These are phyloP conservation scores for Exaiptasia diaphana DNA, from an alignment of 64 coral and sea anemone genomes.

Conservation along the genomic window DNA sequence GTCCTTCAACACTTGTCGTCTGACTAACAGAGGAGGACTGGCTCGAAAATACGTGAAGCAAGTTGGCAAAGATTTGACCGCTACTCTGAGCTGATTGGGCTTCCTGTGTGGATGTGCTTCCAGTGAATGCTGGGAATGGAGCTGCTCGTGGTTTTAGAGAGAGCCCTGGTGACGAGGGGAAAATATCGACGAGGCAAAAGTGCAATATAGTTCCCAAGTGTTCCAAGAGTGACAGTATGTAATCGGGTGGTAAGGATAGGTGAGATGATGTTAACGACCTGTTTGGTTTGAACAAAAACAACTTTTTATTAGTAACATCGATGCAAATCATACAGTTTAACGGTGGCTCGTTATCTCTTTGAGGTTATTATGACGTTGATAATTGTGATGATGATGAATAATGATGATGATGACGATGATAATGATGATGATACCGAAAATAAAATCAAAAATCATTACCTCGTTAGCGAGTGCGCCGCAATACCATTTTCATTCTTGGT, in stretches of 20 bases:
- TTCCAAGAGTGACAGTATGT: constrained; percentile 73
- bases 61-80: constrained; percentile 87
- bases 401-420: too few species aligned
- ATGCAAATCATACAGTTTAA: too few species aligned
- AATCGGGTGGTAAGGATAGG: constrained; percentile 65
- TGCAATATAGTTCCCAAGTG: constrained; percentile 83
- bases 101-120: constrained; percentile 23
- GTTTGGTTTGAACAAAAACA: not conserved
- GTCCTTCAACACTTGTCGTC: constrained; percentile 62
- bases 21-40: constrained; percentile 62
- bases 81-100: constrained; percentile 59
- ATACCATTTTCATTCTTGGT: too few species aligned
- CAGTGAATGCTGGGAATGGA: constrained; percentile 31
- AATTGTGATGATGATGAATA: too few species aligned
- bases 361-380: too few species aligned
- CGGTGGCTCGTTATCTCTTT: too few species aligned
- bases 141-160: constrained; percentile 76
- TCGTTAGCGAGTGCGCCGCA: too few species aligned
- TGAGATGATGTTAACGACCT: not conserved
- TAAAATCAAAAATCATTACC: too few species aligned
- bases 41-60: constrained; percentile 90
- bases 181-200: constrained; percentile 78
- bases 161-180: constrained; percentile 73
- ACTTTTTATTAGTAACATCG: too few species aligned
- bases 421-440: too few species aligned